Conservation (phyloP, 2,113 vertebrate genomes). For the Furnarius figulus region DNA sequence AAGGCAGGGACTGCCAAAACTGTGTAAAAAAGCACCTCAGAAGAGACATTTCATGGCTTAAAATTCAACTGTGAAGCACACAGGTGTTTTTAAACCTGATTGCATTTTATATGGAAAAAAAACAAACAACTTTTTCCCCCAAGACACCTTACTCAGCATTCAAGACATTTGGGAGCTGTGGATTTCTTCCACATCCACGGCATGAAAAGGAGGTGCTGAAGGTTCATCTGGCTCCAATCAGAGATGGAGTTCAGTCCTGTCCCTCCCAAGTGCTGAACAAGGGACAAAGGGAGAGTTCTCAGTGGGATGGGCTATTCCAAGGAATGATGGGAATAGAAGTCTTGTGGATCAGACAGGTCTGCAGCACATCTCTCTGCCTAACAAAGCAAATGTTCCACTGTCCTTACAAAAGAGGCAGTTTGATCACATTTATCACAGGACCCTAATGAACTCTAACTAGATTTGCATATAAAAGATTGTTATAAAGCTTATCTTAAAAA, state of each 20-base stretch:
- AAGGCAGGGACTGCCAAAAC: background rate
- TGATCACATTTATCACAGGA: background rate
- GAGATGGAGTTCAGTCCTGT: background rate
- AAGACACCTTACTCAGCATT: background rate
- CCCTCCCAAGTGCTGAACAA: background rate
- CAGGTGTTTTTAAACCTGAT: background rate
- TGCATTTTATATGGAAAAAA: background rate
- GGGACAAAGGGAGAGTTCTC: background rate
- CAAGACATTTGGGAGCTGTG: background rate
- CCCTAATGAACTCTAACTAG: background rate
- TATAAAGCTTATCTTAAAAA: background rate
- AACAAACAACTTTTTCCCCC: accelerated
- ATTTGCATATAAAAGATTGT: background rate
- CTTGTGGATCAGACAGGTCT: background rate
- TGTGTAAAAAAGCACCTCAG: background rate
- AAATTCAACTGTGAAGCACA: background rate
- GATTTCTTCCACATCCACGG: background rate
- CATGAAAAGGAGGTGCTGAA: background rate
- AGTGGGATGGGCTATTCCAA: background rate
- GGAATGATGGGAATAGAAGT: background rate
- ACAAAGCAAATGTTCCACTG: background rate
- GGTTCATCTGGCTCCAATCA: background rate
- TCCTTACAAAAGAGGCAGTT: background rate
- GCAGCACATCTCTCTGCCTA: background rate
- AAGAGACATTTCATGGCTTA: background rate